Conservation (phyloP, 2,888 invertebrate species). For the Tromatobia lineatoria region DNA sequence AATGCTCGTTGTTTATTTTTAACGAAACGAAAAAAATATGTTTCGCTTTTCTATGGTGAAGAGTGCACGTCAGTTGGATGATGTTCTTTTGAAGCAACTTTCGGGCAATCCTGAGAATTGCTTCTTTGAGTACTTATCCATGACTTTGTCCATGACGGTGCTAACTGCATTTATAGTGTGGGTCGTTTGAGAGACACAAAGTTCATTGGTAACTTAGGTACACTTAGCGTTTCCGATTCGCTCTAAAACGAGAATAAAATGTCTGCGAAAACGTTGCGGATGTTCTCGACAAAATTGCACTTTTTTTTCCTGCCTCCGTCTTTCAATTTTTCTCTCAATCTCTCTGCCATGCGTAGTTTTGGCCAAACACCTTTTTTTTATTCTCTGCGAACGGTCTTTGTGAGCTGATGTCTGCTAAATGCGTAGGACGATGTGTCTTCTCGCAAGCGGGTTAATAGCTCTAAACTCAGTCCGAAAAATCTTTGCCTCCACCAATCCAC, state of each 20-base stretch:
- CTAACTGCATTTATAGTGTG: constrained; percentile 12
- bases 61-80: no score
- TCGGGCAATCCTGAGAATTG: no score
- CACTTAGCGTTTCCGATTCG: constrained; percentile 4
- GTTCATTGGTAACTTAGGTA: constrained; percentile 42
- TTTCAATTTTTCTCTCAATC: neutral
- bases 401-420: neutral
- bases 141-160: neutral
- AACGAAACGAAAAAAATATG: no score
- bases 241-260: constrained; percentile 17
- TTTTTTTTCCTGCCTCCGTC: neutral
- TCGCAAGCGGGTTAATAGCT: neutral
- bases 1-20: no score
- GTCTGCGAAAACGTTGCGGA: constrained; percentile 5
- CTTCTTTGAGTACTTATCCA: no score
- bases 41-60: no score
- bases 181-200: neutral
- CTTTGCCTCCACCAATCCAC: neutral
- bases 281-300: constrained; percentile 13
- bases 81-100: no score
- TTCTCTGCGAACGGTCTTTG: constrained; percentile 11
- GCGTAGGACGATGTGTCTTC: constrained; percentile 32
- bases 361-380: constrained; percentile 10
- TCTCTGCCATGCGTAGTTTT: neutral
- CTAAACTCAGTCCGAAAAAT: constrained; percentile 7